Evolutionary conservation across 2,888 invertebrate species (phyloP).

Genomic region (Ctena decussata): DNA sequence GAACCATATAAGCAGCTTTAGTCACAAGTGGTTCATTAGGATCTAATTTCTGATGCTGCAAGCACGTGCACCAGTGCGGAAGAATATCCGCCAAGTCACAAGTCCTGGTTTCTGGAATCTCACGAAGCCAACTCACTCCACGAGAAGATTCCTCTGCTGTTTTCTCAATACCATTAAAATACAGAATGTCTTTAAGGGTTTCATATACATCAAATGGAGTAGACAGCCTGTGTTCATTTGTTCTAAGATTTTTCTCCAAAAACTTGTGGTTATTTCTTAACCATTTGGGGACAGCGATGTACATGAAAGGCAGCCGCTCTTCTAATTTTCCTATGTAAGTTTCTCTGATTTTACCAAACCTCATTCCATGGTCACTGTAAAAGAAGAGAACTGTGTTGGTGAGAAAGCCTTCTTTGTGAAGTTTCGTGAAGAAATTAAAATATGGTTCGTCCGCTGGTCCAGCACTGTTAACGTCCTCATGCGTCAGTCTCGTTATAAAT

Average conservation of each 20-base stretch:
- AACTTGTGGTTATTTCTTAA: slow-evolving; percentile 90
- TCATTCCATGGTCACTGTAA: slow-evolving; percentile 96
- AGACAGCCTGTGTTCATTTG: slow-evolving; percentile 91
- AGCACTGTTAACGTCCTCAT: slow-evolving; percentile 94
- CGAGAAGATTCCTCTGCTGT: slow-evolving; percentile 32
- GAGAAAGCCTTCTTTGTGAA: slow-evolving; percentile 80
- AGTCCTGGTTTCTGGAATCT: slow-evolving; percentile 91
- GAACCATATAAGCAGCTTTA: slow-evolving; percentile 89
- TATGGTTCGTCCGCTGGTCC: slow-evolving; percentile 91
- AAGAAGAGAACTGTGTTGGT: slow-evolving; percentile 78
- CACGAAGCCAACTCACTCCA: slow-evolving; percentile 91
- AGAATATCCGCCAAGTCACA: slow-evolving; percentile 93
- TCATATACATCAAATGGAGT: slow-evolving; percentile 95
- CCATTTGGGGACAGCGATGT: slow-evolving; percentile 91
- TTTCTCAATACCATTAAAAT: slow-evolving; percentile 57
- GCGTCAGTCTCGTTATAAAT: slow-evolving; percentile 94
- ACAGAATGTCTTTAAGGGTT: slow-evolving; percentile 91
- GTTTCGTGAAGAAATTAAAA: slow-evolving; percentile 88
- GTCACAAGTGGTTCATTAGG: slow-evolving; percentile 89
- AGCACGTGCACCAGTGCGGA: slow-evolving; percentile 96
- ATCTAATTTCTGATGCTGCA: slow-evolving; percentile 89
- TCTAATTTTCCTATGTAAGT: slow-evolving; percentile 93
- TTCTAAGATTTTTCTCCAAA: slow-evolving; percentile 90
- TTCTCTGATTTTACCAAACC: slow-evolving; percentile 94
- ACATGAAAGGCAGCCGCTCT: slow-evolving; percentile 94